Evolutionary conservation across 2,888 invertebrate genomes (phyloP), one percentile per base, ranked within the genome.

Genomic region (Abrostola tripartita): DNA sequence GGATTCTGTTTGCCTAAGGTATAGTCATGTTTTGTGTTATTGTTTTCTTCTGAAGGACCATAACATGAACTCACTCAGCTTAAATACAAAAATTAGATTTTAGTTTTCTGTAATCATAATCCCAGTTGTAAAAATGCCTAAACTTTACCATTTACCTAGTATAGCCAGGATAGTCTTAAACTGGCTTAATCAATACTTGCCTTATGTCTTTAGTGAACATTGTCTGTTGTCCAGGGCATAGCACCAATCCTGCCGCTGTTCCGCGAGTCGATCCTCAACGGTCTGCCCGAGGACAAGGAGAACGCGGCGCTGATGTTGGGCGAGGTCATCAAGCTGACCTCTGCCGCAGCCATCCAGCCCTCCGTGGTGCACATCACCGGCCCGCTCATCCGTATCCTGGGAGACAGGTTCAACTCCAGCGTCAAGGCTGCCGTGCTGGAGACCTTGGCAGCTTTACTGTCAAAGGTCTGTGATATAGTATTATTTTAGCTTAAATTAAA

Each of bases 301-400:
- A 97, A 97, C 74, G 99, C 99, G 0, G 98, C 99, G 7, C 97
- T 98, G 85, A 99, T 99, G 72, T 94, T 99, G 80, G 97, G 97
- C 57, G 96, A 96, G 88, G 96, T 98, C 12, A 98, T 99, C 85
- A 95, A 95, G 83, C 93, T 98, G 66, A 98, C 99, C 6, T 98
- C 97, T 74, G 96, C 99, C 0, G 95, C 96, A 58, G 98, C 99
- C 6, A 93, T 99, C 62, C 98, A 99, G 89, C 98, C 99, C 0
- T 99, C 99, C 54, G 99, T 99, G 5, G 98, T 99, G 68, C 98
- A 98, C 88, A 98, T 99, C 82, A 99, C 99, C 5, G 99, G 99
- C 0, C 99, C 99, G 0, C 95, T 99, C 71, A 99, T 99, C 92
- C 96, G 99, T 83, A 99, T 99, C 88, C 96, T 99, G 58, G 99